A percentile compares a stretch with the other conserved stretches of the same genome.
Conservation (phyloP, 2,888 invertebrate species). For the Pantelozetes paolii region DNA sequence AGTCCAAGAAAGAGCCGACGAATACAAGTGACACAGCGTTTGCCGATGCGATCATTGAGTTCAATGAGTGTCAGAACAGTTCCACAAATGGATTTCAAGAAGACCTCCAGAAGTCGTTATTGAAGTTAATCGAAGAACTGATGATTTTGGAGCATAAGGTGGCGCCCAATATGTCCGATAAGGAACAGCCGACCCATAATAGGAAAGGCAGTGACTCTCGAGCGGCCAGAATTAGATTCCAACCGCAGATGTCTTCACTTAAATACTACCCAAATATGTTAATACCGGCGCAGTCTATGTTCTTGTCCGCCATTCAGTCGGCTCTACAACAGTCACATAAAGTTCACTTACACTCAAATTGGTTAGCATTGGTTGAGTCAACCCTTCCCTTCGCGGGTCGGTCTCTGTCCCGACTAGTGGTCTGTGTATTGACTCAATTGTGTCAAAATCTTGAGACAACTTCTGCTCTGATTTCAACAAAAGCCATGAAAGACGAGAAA, state of each 20-base stretch:
- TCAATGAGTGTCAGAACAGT: conserved; percentile 41
- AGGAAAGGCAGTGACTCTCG: conserved; percentile 41
- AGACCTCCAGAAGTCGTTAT: conserved; percentile 43
- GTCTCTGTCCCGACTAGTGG: conserved; percentile 69
- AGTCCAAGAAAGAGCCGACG: conserved; percentile 38
- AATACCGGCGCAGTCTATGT: conserved; percentile 75
- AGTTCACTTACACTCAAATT: conserved; percentile 71
- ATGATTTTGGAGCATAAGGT: conserved; percentile 43
- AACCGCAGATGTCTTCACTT: conserved; percentile 45
- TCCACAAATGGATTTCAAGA: conserved; percentile 41
- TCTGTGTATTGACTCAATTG: conserved; percentile 72
- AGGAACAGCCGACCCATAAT: conserved; percentile 35
- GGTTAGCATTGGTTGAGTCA: conserved; percentile 74
- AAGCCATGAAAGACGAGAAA: conserved; percentile 40
- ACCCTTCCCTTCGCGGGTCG: conserved; percentile 74
- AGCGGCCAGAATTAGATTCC: conserved; percentile 42
- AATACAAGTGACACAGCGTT: conserved; percentile 40
- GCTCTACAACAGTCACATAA: conserved; percentile 67
- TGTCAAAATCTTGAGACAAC: conserved; percentile 68
- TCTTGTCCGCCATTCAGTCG: conserved; percentile 70
- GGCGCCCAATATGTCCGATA: conserved; percentile 32
- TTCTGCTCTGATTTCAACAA: conserved; percentile 21
- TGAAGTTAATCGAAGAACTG: conserved; percentile 43
- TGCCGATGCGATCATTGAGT: conserved; percentile 41
- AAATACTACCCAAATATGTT: conserved; percentile 53